Percentiles rank a stretch among this genome's conserved stretches.
Conservation (phyloP, 37 sponge, comb jelly and placozoan genomes). For the Diacarnus erythraeanus region DNA sequence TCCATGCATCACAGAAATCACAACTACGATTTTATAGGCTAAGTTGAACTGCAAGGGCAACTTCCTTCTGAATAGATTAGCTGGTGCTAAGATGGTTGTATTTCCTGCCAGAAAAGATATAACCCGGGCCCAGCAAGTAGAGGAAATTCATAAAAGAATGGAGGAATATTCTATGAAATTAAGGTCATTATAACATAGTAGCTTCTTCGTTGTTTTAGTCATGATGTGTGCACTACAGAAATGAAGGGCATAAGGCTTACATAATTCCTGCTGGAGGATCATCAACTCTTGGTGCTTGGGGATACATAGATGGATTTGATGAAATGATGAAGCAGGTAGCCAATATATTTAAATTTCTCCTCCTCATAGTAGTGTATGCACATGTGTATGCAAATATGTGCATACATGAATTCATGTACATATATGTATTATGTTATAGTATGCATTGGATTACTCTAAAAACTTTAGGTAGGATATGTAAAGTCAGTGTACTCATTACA, state of each 20-base stretch:
- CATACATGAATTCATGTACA: background rate
- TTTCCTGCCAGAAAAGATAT: slow-evolving; percentile 20
- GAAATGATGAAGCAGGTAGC: slow-evolving; percentile 82
- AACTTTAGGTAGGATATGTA: no score
- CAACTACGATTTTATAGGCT: slow-evolving; percentile 27
- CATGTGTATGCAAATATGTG: background rate
- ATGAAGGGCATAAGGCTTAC: slow-evolving; percentile 48
- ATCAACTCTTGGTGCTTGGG: slow-evolving; percentile 70
- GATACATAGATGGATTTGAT: slow-evolving; percentile 70
- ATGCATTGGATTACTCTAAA: no score
- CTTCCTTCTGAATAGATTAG: slow-evolving; percentile 57
- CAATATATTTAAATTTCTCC: no score
- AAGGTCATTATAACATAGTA: slow-evolving; percentile 23
- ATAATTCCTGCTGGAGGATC: slow-evolving; percentile 78
- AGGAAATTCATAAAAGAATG: slow-evolving; percentile 43
- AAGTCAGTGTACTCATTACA: no score
- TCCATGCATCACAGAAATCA: background rate
- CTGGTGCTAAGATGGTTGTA: slow-evolving; percentile 60
- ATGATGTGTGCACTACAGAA: slow-evolving; percentile 17
- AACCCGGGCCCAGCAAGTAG: slow-evolving; percentile 10
- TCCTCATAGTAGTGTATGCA: no score
- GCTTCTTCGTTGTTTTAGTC: background rate
- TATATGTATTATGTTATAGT: background rate
- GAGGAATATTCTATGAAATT: slow-evolving; percentile 35
- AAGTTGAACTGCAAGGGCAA: slow-evolving; percentile 60